A percentile compares a stretch with the other conserved stretches of the same genome.
These are phyloP conservation scores for Oreonectes daqikongensis DNA, from an alignment of 2,797 vertebrate genomes.

Conservation along the genomic window DNA sequence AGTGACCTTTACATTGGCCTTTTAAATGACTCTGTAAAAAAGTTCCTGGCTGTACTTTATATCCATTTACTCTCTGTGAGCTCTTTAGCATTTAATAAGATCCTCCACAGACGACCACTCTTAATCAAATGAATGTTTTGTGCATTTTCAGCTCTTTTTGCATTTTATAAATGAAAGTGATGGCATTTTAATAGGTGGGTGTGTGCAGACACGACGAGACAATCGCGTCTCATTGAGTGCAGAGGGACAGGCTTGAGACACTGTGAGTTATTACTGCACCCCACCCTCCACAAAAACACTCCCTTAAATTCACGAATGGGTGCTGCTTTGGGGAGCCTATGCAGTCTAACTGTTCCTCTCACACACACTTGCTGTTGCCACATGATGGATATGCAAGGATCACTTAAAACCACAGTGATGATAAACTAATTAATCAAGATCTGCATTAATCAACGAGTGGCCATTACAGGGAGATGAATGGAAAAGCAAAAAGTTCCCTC, in stretches of 20 bases:
- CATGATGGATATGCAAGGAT: constrained; percentile 86
- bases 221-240: constrained; percentile 71
- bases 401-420: constrained; percentile 96
- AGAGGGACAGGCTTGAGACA: constrained; percentile 60
- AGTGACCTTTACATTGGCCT: constrained; percentile 35
- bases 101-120: constrained; percentile 44
- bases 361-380: constrained; percentile 34
- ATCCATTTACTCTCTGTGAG: constrained; percentile 36
- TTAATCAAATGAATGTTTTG: constrained; percentile 58
- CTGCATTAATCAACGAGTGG: constrained; percentile 92
- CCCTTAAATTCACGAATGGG: constrained; percentile 50
- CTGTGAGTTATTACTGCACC: constrained; percentile 69
- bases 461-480: constrained; percentile 93
- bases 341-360: not conserved
- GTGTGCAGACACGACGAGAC: constrained; percentile 65
- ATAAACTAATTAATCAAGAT: constrained; percentile 99
- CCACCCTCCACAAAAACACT: constrained; percentile 23
- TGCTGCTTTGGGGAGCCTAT: constrained; percentile 26
- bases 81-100: constrained; percentile 49
- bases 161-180: constrained; percentile 69
- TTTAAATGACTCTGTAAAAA: constrained; percentile 29
- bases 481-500: constrained; percentile 92
- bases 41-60: constrained; percentile 37
- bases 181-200: constrained; percentile 74
- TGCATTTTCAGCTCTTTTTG: constrained; percentile 61